Evolutionary conservation across 1,140 invertebrate species (phyloP).

Genomic region (Apis mellifera): Amel_HAv3.1 CM009941.2:14301501-14302000

Average conservation of each 20-base stretch:
- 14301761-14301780: constrained; percentile 2
- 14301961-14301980: neutral
- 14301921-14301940: neutral
- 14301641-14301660: neutral
- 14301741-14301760: neutral
- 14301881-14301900: neutral
- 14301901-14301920: neutral
- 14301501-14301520: constrained; percentile 31
- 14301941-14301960: neutral
- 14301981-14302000: too few species aligned
- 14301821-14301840: neutral
- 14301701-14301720: neutral
- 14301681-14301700: neutral
- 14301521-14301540: constrained; percentile 31
- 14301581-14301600: constrained; percentile 19
- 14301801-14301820: constrained; percentile 3
- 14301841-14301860: constrained; percentile 7
- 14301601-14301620: constrained; percentile 12
- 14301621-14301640: constrained; percentile 27
- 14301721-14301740: constrained; percentile 15
- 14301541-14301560: constrained; percentile 27
- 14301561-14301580: constrained; percentile 31
- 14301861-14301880: constrained; percentile 12
- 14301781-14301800: constrained; percentile 20
- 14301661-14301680: neutral